A percentile compares a stretch with the other conserved stretches of the same genome.
These are phyloP conservation scores for Stenopsyche tienmushanensis DNA, from an alignment of 1,140 invertebrate species.

Conservation along the genomic window DNA sequence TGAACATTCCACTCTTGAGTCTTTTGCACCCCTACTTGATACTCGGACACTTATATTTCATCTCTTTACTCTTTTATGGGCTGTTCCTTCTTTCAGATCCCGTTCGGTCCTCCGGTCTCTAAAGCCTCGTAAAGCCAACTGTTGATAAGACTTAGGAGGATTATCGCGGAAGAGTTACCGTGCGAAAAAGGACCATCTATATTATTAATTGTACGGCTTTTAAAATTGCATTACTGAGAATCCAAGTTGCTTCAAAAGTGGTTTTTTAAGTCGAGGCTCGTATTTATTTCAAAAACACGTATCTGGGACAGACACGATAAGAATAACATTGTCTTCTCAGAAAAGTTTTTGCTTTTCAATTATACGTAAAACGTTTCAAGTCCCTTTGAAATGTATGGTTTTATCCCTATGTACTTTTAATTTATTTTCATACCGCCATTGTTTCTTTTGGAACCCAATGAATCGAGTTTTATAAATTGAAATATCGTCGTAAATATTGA, in stretches of 20 bases:
- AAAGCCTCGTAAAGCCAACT: slow-evolving; percentile 23
- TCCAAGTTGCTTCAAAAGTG: neutral
- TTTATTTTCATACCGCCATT: too few relatives aligned
- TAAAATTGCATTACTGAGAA: slow-evolving; percentile 1
- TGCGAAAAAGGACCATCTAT: neutral
- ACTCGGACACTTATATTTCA: too few relatives aligned
- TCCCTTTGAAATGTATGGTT: neutral
- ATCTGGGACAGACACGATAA: neutral
- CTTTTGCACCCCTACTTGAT: too few relatives aligned
- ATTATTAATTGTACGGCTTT: neutral
- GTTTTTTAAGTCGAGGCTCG: neutral
- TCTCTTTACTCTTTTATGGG: neutral
- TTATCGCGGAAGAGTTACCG: neutral
- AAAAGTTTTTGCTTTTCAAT: neutral
- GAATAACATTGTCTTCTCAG: neutral
- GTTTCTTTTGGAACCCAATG: too few relatives aligned
- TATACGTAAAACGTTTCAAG: neutral
- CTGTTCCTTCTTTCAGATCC: neutral
- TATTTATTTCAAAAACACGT: neutral
- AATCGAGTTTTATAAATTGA: too few relatives aligned
- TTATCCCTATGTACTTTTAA: too few relatives aligned
- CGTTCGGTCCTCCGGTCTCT: neutral
- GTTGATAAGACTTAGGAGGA: slow-evolving; percentile 13
- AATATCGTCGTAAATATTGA: too few relatives aligned
- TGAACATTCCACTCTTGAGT: too few relatives aligned